A percentile compares a stretch with the other conserved stretches of the same genome.
These are phyloP conservation scores for Drosophila buzzatii DNA, from an alignment of 2,888 invertebrate species.

Conservation along the genomic window DNA sequence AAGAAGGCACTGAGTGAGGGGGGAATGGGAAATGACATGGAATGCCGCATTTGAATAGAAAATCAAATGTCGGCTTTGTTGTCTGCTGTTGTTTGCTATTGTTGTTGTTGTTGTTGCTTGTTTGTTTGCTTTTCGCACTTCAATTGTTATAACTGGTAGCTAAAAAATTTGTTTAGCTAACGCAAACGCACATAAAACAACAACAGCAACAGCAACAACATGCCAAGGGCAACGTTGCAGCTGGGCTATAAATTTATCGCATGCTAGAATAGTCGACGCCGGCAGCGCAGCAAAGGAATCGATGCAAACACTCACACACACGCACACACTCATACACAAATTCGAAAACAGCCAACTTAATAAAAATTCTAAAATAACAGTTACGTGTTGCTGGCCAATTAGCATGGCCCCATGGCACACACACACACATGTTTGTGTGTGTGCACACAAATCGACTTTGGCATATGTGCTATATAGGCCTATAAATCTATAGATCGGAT, in stretches of 20 bases:
- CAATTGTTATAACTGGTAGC: slow-evolving; percentile 33
- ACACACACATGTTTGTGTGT: neutral
- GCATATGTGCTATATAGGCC: neutral
- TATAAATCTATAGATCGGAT: slow-evolving; percentile 28
- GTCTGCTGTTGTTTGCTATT: neutral
- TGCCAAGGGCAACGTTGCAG: slow-evolving; percentile 35
- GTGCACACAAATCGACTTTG: neutral
- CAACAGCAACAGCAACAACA: slow-evolving; percentile 1
- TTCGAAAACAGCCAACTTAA: slow-evolving; percentile 3
- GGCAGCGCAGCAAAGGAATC: slow-evolving; percentile 31
- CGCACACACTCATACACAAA: neutral
- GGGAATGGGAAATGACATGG: slow-evolving; percentile 23
- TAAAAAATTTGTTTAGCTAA: slow-evolving; percentile 49
- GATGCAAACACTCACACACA: slow-evolving; percentile 9
- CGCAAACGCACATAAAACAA: slow-evolving; percentile 23
- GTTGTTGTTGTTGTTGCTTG: slow-evolving; percentile 3
- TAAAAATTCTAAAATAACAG: slow-evolving; percentile 23
- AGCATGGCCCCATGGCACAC: slow-evolving; percentile 24
- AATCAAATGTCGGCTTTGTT: slow-evolving; percentile 48
- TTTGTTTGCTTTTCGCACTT: slow-evolving; percentile 60
- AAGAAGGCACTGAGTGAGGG: slow-evolving; percentile 10
- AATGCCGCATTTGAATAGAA: slow-evolving; percentile 45
- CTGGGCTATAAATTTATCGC: slow-evolving; percentile 37
- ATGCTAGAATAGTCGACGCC: slow-evolving; percentile 40
- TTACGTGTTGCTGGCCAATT: slow-evolving; percentile 58